These are phyloP conservation scores for Sesia bembeciformis DNA, from an alignment of 2,888 invertebrate genomes.

Conservation along the genomic window DNA sequence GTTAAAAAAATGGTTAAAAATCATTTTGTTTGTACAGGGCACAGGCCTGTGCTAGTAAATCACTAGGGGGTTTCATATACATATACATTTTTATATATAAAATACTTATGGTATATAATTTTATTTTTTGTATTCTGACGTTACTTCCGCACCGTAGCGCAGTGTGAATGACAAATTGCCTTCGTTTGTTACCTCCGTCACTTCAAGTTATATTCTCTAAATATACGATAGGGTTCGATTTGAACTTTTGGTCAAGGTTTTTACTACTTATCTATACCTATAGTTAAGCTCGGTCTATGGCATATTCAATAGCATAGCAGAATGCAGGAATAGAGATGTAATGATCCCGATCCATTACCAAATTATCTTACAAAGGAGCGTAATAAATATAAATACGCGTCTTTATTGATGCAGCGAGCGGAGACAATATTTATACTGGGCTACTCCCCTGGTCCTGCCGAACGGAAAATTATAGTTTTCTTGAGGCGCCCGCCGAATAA, in stretches of 20 bases:
- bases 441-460: slow-evolving; percentile 67
- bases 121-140: too few species aligned
- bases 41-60: too few species aligned
- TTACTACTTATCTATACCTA: too few species aligned
- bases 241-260: too few species aligned
- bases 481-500: slow-evolving; percentile 73
- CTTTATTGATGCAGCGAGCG: slow-evolving; percentile 62
- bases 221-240: too few species aligned
- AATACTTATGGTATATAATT: too few species aligned
- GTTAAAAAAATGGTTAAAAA: too few species aligned
- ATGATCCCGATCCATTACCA: slow-evolving; percentile 65
- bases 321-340: slow-evolving; percentile 29
- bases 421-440: slow-evolving; percentile 70
- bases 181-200: slow-evolving; percentile 32
- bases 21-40: too few species aligned
- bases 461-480: slow-evolving; percentile 74
- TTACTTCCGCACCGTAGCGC: too few species aligned
- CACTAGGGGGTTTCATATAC: too few species aligned
- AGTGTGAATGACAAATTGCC: slow-evolving; percentile 35
- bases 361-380: slow-evolving; percentile 61
- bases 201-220: background rate
- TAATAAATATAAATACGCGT: slow-evolving; percentile 69
- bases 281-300: too few species aligned
- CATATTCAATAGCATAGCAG: background rate
- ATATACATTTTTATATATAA: too few species aligned